Evolutionary conservation across 2,888 invertebrate species (phyloP).

Genomic region (Lutraria lutraria): DNA sequence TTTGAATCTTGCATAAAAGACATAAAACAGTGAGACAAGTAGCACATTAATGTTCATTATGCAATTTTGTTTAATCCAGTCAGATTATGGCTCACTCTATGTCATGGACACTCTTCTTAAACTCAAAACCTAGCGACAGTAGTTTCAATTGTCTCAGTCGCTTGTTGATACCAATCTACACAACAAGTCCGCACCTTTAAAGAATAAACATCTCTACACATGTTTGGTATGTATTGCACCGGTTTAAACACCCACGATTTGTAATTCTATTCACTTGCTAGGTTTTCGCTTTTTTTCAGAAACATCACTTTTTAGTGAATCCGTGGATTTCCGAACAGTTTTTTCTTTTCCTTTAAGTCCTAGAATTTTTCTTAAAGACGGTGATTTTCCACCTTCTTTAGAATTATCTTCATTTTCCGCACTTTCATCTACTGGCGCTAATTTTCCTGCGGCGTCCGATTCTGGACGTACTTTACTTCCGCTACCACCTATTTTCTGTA

Average conservation of each 20-base stretch:
- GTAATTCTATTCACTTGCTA: conserved; percentile 58
- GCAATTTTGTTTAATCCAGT: not conserved
- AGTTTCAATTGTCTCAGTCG: not conserved
- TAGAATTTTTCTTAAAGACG: conserved; percentile 78
- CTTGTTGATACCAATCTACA: not conserved
- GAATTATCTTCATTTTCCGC: conserved; percentile 58
- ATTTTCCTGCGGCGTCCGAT: conserved; percentile 55
- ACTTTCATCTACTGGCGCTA: conserved; percentile 66
- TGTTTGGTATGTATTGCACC: conserved; percentile 39
- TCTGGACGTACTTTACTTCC: conserved; percentile 67
- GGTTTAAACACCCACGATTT: not conserved
- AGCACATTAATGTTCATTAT: conserved; percentile 21
- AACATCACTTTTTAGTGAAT: conserved; percentile 66
- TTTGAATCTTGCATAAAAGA: not conserved
- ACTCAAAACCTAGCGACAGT: not conserved
- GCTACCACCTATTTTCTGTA: conserved; percentile 63
- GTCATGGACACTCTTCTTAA: not conserved
- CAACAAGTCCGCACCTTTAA: not conserved
- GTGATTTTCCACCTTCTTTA: conserved; percentile 73
- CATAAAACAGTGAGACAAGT: not conserved
- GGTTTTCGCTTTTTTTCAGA: conserved; percentile 66
- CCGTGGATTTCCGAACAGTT: conserved; percentile 70
- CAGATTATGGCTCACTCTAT: not conserved
- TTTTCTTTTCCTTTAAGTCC: conserved; percentile 77
- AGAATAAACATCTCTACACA: not conserved